Percentiles rank a stretch among this genome's conserved stretches.
Evolutionary conservation across 2,113 vertebrate genomes (phyloP).

Genomic region (Thymallus thymallus): DNA sequence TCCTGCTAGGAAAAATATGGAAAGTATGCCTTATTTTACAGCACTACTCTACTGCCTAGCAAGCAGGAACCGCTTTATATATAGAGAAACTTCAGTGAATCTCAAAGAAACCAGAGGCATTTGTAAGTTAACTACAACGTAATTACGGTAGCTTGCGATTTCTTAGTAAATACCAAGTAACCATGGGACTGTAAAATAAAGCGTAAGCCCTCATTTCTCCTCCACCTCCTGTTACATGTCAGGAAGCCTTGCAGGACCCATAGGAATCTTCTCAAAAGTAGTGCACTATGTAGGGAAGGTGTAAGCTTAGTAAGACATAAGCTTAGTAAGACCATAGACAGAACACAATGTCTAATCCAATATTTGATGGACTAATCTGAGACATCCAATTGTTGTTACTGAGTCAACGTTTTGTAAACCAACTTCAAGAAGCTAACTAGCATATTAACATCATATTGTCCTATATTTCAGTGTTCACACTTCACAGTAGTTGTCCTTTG

Average conservation of each 20-base stretch:
- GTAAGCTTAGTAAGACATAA: no score
- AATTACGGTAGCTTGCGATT: no score
- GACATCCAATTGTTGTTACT: background rate
- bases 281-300: no score
- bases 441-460: background rate
- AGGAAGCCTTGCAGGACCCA: no score
- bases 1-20: conserved; percentile 46
- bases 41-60: conserved; percentile 16
- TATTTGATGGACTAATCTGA: background rate
- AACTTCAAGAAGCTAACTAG: background rate
- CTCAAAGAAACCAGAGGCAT: background rate
- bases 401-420: background rate
- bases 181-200: no score
- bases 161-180: background rate
- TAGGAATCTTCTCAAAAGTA: no score
- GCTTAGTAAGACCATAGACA: background rate
- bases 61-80: no score
- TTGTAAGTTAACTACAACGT: background rate
- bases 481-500: background rate
- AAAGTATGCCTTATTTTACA: no score
- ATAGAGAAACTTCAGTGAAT: no score
- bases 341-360: background rate
- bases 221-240: no score
- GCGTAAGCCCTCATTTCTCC: background rate
- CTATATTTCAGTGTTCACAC: background rate